These are phyloP conservation scores for Epinotia bilunana DNA, from an alignment of 2,888 invertebrate genomes.

Conservation along the genomic window DNA sequence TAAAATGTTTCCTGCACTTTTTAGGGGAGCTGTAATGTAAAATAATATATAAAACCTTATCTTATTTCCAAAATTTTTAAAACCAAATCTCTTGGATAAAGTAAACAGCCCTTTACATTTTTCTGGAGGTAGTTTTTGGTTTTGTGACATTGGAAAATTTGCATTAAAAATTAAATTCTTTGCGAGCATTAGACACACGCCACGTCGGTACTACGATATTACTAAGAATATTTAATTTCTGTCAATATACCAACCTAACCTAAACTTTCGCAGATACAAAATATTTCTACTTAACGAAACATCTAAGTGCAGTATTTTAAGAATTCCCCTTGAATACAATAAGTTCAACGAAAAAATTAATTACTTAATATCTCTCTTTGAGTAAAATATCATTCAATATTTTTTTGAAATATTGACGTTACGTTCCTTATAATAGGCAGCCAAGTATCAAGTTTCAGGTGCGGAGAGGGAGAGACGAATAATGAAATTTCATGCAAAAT, in stretches of 20 bases:
- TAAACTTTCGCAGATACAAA: background rate
- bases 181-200: background rate
- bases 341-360: background rate
- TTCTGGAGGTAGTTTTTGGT: background rate
- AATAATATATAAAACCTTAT: background rate
- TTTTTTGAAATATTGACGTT: too few species aligned
- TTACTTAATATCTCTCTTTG: background rate
- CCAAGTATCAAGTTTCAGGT: too few species aligned
- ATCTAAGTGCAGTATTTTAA: background rate
- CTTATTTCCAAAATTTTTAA: background rate
- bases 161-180: background rate
- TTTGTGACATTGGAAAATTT: background rate
- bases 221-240: too few species aligned
- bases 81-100: background rate
- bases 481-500: too few species aligned
- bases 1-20: conserved; percentile 4
- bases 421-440: too few species aligned
- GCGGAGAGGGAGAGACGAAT: too few species aligned
- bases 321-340: background rate
- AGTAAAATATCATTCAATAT: background rate
- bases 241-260: too few species aligned
- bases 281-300: background rate
- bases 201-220: too few species aligned
- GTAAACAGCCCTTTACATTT: background rate
- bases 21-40: background rate